These are phyloP conservation scores for Cinara cedri DNA, from an alignment of 2,888 invertebrate genomes.

Conservation along the genomic window DNA sequence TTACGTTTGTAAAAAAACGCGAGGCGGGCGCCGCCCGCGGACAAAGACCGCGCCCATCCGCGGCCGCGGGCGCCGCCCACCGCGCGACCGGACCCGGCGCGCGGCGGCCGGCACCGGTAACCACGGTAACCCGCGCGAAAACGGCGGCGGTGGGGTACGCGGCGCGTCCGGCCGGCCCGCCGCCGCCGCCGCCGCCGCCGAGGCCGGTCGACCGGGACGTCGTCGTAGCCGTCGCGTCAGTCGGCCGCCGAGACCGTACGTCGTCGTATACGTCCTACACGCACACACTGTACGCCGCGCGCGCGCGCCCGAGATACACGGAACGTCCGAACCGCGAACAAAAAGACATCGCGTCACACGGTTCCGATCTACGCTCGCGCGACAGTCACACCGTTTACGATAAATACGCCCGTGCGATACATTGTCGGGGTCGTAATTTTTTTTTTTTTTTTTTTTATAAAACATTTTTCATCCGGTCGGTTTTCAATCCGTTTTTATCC, in stretches of 20 bases:
- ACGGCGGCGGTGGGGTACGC: constrained; percentile 8
- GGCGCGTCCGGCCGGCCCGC: constrained; percentile 18
- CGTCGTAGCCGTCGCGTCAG: constrained; percentile 31
- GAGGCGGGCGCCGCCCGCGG: not conserved
- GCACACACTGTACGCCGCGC: not conserved
- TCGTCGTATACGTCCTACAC: constrained; percentile 5
- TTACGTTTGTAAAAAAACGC: too few relatives aligned
- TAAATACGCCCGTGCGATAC: too few relatives aligned
- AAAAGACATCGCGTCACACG: not conserved
- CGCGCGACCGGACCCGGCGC: not conserved
- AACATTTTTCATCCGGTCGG: too few relatives aligned
- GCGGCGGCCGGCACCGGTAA: not conserved
- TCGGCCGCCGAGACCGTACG: constrained; percentile 38
- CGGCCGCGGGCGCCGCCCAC: constrained; percentile 14
- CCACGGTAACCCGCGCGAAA: constrained; percentile 28
- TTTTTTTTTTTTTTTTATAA: too few relatives aligned
- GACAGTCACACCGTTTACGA: too few relatives aligned
- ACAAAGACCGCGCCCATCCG: constrained; percentile 42
- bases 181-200: constrained; percentile 1
- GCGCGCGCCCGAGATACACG: not conserved
- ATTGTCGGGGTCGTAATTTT: too few relatives aligned
- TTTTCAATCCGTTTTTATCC: too few relatives aligned
- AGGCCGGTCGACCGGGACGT: constrained; percentile 31
- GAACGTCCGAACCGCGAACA: not conserved
- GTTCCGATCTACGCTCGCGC: not conserved